Evolutionary conservation across 1,140 invertebrate genomes (phyloP).

Genomic region (Brachionus manjavacas): DNA sequence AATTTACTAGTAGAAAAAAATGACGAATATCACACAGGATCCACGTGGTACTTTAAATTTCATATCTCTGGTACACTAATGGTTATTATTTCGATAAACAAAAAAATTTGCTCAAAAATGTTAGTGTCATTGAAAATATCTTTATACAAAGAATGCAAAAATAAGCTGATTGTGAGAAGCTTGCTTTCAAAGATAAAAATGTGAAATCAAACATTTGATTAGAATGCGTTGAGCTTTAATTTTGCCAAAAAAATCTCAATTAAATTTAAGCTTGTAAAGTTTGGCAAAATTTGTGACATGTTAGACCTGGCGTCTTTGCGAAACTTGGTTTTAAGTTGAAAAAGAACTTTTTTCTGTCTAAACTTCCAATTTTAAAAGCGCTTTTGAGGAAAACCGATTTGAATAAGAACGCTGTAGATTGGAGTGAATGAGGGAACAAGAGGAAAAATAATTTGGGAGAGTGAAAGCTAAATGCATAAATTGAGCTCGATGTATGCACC

Average conservation of each 20-base stretch:
- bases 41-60: neutral
- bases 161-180: neutral
- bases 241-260: neutral
- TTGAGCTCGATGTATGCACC: neutral
- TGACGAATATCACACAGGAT: conserved; percentile 2
- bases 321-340: neutral
- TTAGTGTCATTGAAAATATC: conserved; percentile 21
- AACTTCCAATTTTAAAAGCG: neutral
- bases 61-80: conserved; percentile 11
- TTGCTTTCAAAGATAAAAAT: conserved; percentile 18
- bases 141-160: conserved; percentile 7
- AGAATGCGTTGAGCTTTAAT: neutral
- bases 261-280: neutral
- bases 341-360: neutral
- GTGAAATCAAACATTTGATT: neutral
- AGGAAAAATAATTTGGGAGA: neutral
- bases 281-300: neutral
- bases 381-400: neutral
- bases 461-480: neutral
- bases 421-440: neutral
- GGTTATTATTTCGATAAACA: neutral
- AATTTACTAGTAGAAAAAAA: neutral
- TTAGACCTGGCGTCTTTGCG: neutral
- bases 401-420: neutral
- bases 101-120: neutral